Percentiles rank a stretch among this genome's conserved stretches.
Evolutionary conservation across 2,113 vertebrate species (phyloP).

Genomic region (Apodemus speciosus): DNA sequence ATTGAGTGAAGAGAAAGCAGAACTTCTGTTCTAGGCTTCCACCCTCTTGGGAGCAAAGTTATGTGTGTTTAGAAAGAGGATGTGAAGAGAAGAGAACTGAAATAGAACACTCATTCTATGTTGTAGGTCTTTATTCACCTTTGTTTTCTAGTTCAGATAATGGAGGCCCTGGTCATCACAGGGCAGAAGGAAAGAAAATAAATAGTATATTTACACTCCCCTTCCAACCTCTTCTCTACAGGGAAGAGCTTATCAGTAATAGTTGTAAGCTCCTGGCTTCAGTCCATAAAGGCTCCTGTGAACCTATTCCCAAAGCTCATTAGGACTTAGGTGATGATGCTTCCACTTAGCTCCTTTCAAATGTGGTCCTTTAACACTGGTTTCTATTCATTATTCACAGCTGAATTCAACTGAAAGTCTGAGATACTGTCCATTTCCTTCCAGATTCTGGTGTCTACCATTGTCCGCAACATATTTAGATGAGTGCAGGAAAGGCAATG

Average conservation of each 20-base stretch:
- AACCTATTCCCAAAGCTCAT: neutral
- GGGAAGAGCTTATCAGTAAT: accelerated
- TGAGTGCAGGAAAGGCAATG: accelerated
- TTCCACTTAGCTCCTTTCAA: neutral
- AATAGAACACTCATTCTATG: too few relatives aligned
- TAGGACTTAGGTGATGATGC: neutral
- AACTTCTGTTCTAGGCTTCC: neutral
- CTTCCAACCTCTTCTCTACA: neutral
- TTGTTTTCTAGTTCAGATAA: neutral
- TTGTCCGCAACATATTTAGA: neutral
- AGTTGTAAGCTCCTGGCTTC: neutral
- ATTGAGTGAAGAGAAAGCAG: accelerated
- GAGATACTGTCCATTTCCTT: neutral
- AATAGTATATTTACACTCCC: neutral
- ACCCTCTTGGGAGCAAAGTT: accelerated
- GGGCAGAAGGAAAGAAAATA: neutral
- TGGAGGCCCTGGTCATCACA: neutral
- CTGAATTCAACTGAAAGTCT: neutral
- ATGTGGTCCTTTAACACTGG: neutral
- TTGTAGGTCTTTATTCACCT: neutral
- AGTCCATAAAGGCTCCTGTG: neutral
- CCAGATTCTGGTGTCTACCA: neutral
- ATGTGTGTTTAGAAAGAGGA: accelerated
- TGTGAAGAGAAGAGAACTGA: neutral
- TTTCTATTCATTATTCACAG: neutral